Base-by-base conservation (phyloP, 2,797 vertebrate species). In the Ptychadena robeensis region DNA sequence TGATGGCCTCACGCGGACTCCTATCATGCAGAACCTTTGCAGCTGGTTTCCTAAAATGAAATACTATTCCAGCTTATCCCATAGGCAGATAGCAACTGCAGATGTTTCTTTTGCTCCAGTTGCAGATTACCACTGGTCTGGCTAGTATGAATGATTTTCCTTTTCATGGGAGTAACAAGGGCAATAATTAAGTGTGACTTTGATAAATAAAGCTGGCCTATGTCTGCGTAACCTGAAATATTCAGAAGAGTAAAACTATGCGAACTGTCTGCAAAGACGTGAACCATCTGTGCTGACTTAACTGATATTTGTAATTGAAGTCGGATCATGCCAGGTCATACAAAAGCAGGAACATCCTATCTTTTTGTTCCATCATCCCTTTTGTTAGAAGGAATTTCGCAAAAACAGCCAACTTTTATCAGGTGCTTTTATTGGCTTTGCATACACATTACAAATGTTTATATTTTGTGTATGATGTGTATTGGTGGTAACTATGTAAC, bases 251-350 rank as follows among this genome's bases (percentile, higher is more conserved):
- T 88, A 88, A 38, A n/a, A 40, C n/a, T 69, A 74, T 81, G 69
- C 44, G 31, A 79, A 34, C 80, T 88, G 82, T 81, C 88, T 82
- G 83, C 80, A 81, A 85, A 88, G 83, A 88, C 79, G 68, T 28
- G 83, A 88, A 88, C 82, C 86, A 81, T 90, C 69, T 88, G 81
- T 76, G 35, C 71, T 7, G 28, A 70, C 79, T n/a, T 7, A 53
- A 53, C 37, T 53, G 74, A 44, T 57, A 34, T 35, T 80, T 48
- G 11, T 22, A 44, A 66, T 78, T 35, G 9, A 65, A 65, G 66
- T 34, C 38, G 30, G 28, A 69, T 68, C 67, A 73, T n/a, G 28
- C 48, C n/a, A 57, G 72, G 78, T 64, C 53, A 44, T 70, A 12
- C 31, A 44, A 70, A 85, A 76, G n/a, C 27, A 38, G 25, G 9